phyloP scores from a whole-genome alignment of 2,113 vertebrate species.

The Oncorhynchus clarkii region DNA sequence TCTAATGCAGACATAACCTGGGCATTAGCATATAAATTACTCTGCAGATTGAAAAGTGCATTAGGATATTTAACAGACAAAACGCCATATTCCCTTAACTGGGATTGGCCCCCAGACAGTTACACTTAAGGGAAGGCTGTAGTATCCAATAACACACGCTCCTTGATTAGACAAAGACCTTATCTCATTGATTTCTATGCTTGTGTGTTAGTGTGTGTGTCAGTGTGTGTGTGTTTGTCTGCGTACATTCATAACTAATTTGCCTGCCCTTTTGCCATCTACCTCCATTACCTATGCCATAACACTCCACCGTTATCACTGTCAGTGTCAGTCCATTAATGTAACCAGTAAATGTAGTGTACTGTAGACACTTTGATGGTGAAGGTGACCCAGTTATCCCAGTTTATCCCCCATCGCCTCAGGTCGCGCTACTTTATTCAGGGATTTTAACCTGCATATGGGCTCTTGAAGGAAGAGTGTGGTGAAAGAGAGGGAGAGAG shows the following conservation, averaged over 20 bases:
- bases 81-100: slow-evolving; percentile 60
- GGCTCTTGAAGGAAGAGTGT: slow-evolving; percentile 26
- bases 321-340: slow-evolving; percentile 43
- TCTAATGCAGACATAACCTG: slow-evolving; percentile 51
- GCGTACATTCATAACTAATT: neutral
- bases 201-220: slow-evolving; percentile 1
- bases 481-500: neutral
- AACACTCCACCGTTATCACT: neutral
- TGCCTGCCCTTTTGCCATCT: no score
- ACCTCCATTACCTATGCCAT: neutral
- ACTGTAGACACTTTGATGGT: slow-evolving; percentile 32
- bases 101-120: slow-evolving; percentile 56
- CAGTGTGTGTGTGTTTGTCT: slow-evolving; percentile 17
- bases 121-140: slow-evolving; percentile 51
- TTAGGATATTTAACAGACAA: slow-evolving; percentile 65
- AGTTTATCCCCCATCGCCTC: slow-evolving; percentile 58
- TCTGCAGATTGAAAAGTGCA: slow-evolving; percentile 60
- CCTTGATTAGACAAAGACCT: slow-evolving; percentile 62
- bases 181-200: slow-evolving; percentile 45
- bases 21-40: slow-evolving; percentile 72
- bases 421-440: slow-evolving; percentile 58
- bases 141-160: slow-evolving; percentile 38
- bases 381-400: slow-evolving; percentile 75
- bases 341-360: slow-evolving; percentile 38
- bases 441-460: slow-evolving; percentile 52